Evolutionary conservation across 2,888 invertebrate species (phyloP), one percentile per base, ranked within the genome.

Genomic region (Archaeoteleia sp.): DNA sequence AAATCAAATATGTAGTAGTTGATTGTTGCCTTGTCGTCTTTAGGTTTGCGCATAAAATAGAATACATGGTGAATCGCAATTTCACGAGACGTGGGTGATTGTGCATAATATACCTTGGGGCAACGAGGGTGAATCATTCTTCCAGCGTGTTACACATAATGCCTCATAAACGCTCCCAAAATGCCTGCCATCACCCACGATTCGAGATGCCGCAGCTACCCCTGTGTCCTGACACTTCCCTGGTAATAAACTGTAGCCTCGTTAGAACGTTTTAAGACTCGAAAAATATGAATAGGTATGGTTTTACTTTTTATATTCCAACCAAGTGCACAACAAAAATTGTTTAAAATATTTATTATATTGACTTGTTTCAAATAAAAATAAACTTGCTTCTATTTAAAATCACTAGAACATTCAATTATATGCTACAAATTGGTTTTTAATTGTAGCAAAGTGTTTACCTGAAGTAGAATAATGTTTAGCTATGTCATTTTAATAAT

Each of bases 151-250:
- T 83, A 81, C 84, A 83, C 83, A 83, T 84, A 84, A 85, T 84
- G 83, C 82, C 84, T 84, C 84, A 82, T 84, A 85, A 84, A 85
- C 83, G 82, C 81, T 82, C 82, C 79, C 79, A 82, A 83, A 83
- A 82, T 80, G 80, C 79, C 78, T 78, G 76, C 75, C 76, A 78
- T 79, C 79, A 75, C 74, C 80, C 78, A 76, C 78, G 67, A 75
- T 74, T 76, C 75, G 70, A 73, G 70, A 72, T 73, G 70, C 71
- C 71, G 71, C 73, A 73, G 70, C 78, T 65, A 66, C 70, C 63
- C 68, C 66, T 70, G 76, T 53, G 61, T 71, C 65, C 70, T 72
- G 78, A 79, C 79, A 75, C 76, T 77, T 73, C 78, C 76, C 68
- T 63, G 75, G 77, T 79, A 79, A 81, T 83, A 82, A 83, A 84